Conservation (phyloP, 1,140 invertebrate species). For the Chironomus tepperi region DNA sequence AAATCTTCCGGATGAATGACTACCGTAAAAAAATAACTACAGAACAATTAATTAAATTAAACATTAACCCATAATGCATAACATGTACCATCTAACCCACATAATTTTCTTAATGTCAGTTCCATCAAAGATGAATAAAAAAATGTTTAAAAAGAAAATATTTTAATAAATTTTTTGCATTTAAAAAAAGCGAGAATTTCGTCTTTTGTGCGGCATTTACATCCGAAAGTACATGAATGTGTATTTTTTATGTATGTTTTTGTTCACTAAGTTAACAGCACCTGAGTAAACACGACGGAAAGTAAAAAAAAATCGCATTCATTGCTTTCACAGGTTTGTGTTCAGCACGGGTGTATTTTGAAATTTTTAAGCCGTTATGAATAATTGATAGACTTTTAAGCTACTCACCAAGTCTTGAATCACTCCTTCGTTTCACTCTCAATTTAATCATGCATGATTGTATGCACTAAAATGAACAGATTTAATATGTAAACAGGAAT, state of each 20-base stretch:
- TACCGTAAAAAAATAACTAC: too few relatives aligned
- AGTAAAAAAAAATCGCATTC: background rate
- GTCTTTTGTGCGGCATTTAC: background rate
- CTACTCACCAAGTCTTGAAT: conserved; percentile 78
- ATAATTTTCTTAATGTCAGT: too few relatives aligned
- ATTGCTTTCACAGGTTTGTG: background rate
- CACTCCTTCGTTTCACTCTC: conserved; percentile 77
- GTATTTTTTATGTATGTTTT: background rate
- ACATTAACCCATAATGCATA: too few relatives aligned
- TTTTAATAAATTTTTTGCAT: background rate
- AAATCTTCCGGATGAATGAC: too few relatives aligned
- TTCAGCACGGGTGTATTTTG: background rate
- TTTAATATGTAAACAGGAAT: conserved; percentile 24
- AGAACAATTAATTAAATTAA: too few relatives aligned
- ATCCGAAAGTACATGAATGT: background rate
- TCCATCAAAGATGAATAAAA: too few relatives aligned
- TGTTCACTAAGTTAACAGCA: background rate
- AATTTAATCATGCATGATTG: conserved; percentile 88
- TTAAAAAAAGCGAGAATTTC: background rate
- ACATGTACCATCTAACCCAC: too few relatives aligned
- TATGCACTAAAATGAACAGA: conserved; percentile 71
- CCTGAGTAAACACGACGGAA: background rate
- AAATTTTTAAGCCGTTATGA: background rate
- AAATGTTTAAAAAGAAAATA: too few relatives aligned
- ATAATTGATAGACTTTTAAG: background rate